Percentiles rank a stretch among this genome's conserved stretches.
These are phyloP conservation scores for Chlamydotis undulata DNA, from an alignment of 2,113 vertebrate species.

Conservation along the genomic window DNA sequence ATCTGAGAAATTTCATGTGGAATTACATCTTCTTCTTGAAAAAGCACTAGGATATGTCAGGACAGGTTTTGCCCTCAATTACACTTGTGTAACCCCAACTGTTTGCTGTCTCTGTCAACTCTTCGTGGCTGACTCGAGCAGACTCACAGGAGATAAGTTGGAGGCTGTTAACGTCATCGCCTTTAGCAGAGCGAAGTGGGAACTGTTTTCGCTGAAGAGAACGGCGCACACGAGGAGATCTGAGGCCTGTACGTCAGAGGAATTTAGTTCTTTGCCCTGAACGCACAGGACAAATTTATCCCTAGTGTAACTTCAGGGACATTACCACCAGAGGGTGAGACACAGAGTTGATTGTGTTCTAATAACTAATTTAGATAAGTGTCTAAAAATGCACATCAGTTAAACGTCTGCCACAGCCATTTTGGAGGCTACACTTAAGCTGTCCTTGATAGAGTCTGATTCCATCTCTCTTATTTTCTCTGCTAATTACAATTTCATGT, in stretches of 20 bases:
- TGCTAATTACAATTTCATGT: constrained; percentile 52
- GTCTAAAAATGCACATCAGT: constrained; percentile 40
- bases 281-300: constrained; percentile 14
- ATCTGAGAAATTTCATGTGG: constrained; percentile 18
- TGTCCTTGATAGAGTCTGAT: constrained; percentile 24
- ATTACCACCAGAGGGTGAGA: not conserved
- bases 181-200: not conserved
- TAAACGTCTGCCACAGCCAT: constrained; percentile 42
- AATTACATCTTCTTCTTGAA: constrained; percentile 3
- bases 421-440: not conserved
- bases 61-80: constrained; percentile 49
- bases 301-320: not conserved
- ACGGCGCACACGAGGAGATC: not conserved
- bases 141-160: not conserved
- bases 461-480: constrained; percentile 62
- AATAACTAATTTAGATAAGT: constrained; percentile 66
- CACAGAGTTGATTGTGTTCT: constrained; percentile 12
- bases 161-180: constrained; percentile 1
- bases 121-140: not conserved
- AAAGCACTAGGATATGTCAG: not conserved
- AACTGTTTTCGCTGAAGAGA: not conserved
- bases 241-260: constrained; percentile 17
- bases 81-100: not conserved
- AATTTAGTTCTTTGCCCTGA: constrained; percentile 4
- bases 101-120: constrained; percentile 21